phyloP scores from a whole-genome alignment of 1,140 invertebrate genomes.

The Trachymyrmex septentrionalis region DNA sequence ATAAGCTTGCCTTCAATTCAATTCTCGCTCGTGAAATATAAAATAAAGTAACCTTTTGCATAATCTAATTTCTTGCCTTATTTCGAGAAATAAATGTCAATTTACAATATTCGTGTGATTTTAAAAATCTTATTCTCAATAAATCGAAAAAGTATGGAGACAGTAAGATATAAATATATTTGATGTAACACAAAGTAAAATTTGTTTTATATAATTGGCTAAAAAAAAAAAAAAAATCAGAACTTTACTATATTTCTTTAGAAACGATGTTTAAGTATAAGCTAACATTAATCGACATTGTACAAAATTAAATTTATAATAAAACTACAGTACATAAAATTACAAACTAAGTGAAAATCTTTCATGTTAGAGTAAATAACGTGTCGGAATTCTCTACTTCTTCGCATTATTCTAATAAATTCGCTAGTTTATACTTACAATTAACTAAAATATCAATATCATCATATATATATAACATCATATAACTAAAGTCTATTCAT shows the following conservation, averaged over 20 bases:
- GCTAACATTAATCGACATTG: background rate
- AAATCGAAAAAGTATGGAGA: background rate
- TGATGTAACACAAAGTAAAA: background rate
- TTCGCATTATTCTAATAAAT: background rate
- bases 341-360: background rate
- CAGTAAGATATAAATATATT: background rate
- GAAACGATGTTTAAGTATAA: conserved; percentile 4
- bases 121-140: background rate
- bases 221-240: background rate
- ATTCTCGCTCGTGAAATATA: background rate
- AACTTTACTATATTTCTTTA: background rate
- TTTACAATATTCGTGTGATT: background rate
- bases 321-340: background rate
- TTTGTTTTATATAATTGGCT: background rate
- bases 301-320: background rate
- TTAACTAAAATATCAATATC: conserved; percentile 9
- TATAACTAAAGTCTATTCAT: background rate
- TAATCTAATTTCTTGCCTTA: background rate
- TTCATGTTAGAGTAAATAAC: background rate
- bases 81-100: background rate
- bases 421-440: background rate
- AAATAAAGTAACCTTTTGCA: background rate
- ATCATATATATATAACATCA: background rate
- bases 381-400: background rate
- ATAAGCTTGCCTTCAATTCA: background rate